Evolutionary conservation across 2,797 vertebrate species (phyloP).

Genomic region (Scarus forsteni): DNA sequence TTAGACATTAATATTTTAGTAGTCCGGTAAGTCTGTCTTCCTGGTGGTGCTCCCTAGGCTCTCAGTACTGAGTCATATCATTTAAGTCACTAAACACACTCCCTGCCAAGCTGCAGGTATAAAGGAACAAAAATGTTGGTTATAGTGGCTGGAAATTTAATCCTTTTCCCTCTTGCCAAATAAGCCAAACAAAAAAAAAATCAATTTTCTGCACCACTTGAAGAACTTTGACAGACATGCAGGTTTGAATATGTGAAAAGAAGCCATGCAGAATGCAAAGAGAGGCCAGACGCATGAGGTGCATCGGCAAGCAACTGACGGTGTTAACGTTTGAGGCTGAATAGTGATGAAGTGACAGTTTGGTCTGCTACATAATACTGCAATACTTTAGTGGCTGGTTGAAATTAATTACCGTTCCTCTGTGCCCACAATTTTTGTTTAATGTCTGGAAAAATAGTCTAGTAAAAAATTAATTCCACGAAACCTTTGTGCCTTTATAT

Average conservation of each 20-base stretch:
- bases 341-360: background rate
- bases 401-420: background rate
- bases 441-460: too few relatives aligned
- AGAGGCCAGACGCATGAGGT: background rate
- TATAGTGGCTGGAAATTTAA: background rate
- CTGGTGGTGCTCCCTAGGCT: background rate
- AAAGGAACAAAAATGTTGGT: background rate
- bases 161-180: background rate
- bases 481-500: background rate
- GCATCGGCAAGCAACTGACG: background rate
- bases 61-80: constrained; percentile 9
- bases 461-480: too few relatives aligned
- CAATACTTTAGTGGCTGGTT: background rate
- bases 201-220: background rate
- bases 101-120: background rate
- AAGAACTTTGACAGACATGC: background rate
- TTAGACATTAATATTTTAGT: background rate
- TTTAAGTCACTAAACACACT: background rate
- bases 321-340: background rate
- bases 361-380: background rate
- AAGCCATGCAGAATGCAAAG: background rate
- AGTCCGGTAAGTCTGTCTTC: background rate
- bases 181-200: constrained; percentile 3
- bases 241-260: background rate
- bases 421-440: background rate